A percentile compares a stretch with the other conserved stretches of the same genome.
These are phyloP conservation scores for Drosophila robusta DNA, from an alignment of 2,888 invertebrate species.

Conservation along the genomic window DNA sequence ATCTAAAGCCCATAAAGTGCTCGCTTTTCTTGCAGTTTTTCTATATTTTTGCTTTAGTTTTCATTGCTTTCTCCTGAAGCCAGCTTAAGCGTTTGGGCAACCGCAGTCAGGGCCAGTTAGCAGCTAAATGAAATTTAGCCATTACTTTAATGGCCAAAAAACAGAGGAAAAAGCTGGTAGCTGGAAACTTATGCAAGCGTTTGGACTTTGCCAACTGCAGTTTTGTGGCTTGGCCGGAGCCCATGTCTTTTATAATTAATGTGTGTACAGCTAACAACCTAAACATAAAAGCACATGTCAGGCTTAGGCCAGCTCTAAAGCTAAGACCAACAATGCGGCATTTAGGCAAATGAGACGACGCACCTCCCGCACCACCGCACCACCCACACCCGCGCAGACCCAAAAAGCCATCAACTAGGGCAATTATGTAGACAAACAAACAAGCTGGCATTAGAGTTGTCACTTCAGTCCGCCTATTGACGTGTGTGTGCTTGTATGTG, in stretches of 20 bases:
- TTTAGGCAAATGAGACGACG: conserved; percentile 58
- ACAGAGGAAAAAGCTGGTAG: conserved; percentile 20
- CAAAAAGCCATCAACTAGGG: conserved; percentile 61
- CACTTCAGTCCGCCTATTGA: conserved; percentile 58
- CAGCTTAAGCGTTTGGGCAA: conserved; percentile 28
- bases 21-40: background rate
- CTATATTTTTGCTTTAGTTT: background rate
- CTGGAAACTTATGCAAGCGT: conserved; percentile 38
- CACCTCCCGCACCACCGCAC: conserved; percentile 1
- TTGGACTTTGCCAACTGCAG: conserved; percentile 49
- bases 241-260: conserved; percentile 69
- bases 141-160: conserved; percentile 55
- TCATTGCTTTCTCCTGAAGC: conserved; percentile 5
- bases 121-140: conserved; percentile 41
- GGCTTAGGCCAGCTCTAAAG: conserved; percentile 52
- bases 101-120: conserved; percentile 25
- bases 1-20: background rate
- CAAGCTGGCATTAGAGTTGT: conserved; percentile 71
- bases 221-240: conserved; percentile 49
- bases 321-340: conserved; percentile 54
- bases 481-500: conserved; percentile 25
- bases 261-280: conserved; percentile 44
- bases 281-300: conserved; percentile 28
- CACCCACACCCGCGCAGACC: conserved; percentile 4
- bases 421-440: conserved; percentile 77